Evolutionary conservation across 2,113 vertebrate species (phyloP).

Genomic region (Ancistrus triradiatus): DNA sequence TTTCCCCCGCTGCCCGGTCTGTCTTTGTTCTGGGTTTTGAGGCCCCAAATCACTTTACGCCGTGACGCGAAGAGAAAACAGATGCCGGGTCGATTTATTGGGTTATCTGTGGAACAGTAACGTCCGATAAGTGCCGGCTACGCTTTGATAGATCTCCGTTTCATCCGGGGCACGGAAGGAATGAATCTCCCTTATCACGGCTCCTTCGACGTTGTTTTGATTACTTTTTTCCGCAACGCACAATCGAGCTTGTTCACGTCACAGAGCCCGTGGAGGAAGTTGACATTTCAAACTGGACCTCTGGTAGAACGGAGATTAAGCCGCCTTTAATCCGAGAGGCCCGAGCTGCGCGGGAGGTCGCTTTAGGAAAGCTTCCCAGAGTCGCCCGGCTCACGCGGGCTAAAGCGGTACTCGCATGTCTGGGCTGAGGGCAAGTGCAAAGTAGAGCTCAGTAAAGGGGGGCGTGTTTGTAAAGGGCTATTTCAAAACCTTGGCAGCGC

Average conservation of each 20-base stretch:
- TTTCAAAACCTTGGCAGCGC: constrained; percentile 43
- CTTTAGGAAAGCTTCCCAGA: constrained; percentile 36
- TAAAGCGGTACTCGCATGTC: constrained; percentile 39
- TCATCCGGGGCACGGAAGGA: neutral
- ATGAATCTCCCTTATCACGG: no score
- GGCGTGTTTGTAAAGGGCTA: constrained; percentile 37
- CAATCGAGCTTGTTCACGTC: neutral
- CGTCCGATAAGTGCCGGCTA: neutral
- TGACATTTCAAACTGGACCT: constrained; percentile 27
- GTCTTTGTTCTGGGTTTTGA: constrained; percentile 30
- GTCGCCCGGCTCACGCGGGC: constrained; percentile 11
- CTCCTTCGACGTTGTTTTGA: constrained; percentile 1
- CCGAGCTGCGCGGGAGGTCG: constrained; percentile 6
- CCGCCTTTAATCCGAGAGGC: constrained; percentile 20
- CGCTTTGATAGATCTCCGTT: neutral
- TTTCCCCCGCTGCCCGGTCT: constrained; percentile 25
- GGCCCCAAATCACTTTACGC: constrained; percentile 24
- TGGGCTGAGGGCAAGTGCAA: constrained; percentile 37
- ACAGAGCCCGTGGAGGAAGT: neutral
- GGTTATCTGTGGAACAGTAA: neutral
- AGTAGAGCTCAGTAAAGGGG: constrained; percentile 14
- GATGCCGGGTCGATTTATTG: constrained; percentile 26
- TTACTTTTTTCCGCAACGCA: constrained; percentile 5
- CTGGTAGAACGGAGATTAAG: neutral
- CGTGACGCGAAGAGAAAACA: constrained; percentile 19